Evolutionary conservation across 1,140 invertebrate genomes (phyloP).

Genomic region (Periplaneta americana): DNA sequence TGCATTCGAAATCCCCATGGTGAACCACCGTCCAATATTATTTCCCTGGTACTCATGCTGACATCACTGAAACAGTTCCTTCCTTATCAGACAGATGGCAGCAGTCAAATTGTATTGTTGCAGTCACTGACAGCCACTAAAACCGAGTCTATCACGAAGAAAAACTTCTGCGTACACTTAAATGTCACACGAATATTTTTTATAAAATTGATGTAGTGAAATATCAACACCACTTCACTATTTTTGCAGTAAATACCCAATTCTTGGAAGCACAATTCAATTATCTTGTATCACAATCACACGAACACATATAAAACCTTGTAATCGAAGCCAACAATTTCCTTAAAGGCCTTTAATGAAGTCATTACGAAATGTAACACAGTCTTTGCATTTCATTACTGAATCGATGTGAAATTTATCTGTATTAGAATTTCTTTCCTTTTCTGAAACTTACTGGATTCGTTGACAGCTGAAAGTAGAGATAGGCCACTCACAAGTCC

Average conservation of each 20-base stretch:
- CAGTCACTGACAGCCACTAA: not conserved
- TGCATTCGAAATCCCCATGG: constrained; percentile 89
- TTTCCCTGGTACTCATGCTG: constrained; percentile 60
- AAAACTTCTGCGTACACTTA: not conserved
- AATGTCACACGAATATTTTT: not conserved
- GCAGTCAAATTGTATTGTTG: not conserved
- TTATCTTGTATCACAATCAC: not conserved
- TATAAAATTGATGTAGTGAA: not conserved
- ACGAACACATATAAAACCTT: not conserved
- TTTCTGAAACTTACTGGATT: not conserved
- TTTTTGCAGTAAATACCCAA: too few relatives aligned
- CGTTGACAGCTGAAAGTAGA: not conserved
- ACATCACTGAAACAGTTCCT: not conserved
- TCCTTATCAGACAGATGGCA: not conserved
- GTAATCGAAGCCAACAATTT: not conserved
- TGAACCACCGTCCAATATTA: constrained; percentile 70
- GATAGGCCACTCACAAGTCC: not conserved
- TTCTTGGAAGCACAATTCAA: not conserved
- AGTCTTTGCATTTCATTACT: not conserved
- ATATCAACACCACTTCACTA: too few relatives aligned
- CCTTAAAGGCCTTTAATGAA: not conserved
- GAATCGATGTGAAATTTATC: not conserved
- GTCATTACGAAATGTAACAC: not conserved
- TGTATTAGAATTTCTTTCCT: too few relatives aligned
- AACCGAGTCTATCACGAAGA: not conserved